A percentile compares a stretch with the other conserved stretches of the same genome.
phyloP scores from a whole-genome alignment of 37 sponge, comb jelly and placozoan species.

The Chondrosia reniformis region DNA sequence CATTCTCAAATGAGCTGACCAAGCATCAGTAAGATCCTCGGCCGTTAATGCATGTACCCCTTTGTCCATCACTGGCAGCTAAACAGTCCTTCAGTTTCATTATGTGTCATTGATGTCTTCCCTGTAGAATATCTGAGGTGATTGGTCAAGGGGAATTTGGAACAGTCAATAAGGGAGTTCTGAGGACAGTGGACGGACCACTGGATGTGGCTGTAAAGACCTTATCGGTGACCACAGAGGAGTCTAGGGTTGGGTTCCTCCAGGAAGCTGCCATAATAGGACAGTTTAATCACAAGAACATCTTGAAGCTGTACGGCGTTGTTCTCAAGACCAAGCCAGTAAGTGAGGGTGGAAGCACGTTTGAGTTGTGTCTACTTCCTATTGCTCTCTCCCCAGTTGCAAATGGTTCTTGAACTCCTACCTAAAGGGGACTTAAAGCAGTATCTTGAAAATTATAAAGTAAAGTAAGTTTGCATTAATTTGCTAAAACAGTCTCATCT shows the following conservation, averaged over 20 bases:
- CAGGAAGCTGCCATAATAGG: conserved; percentile 21
- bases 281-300: not conserved
- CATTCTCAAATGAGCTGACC: too few species aligned
- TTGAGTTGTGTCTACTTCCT: not conserved
- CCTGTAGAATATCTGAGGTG: not conserved
- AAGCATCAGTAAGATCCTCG: too few species aligned
- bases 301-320: conserved; percentile 7
- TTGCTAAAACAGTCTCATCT: too few species aligned
- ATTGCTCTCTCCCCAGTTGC: not conserved
- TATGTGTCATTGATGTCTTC: not conserved
- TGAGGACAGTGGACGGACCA: not conserved
- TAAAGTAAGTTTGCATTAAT: not conserved
- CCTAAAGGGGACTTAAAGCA: conserved; percentile 4
- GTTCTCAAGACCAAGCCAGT: not conserved
- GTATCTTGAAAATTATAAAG: not conserved
- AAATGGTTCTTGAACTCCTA: conserved; percentile 9
- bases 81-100: not conserved
- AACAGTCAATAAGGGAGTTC: not conserved
- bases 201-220: not conserved
- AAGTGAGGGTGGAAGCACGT: not conserved
- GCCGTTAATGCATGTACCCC: not conserved
- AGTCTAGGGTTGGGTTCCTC: not conserved
- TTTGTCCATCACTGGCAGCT: not conserved
- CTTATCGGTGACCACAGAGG: not conserved
- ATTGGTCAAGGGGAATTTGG: conserved; percentile 11